A percentile compares a stretch with the other conserved stretches of the same genome.
These are phyloP conservation scores for Pantherophis vulpinus DNA, from an alignment of 2,797 vertebrate genomes.

Conservation along the genomic window DNA sequence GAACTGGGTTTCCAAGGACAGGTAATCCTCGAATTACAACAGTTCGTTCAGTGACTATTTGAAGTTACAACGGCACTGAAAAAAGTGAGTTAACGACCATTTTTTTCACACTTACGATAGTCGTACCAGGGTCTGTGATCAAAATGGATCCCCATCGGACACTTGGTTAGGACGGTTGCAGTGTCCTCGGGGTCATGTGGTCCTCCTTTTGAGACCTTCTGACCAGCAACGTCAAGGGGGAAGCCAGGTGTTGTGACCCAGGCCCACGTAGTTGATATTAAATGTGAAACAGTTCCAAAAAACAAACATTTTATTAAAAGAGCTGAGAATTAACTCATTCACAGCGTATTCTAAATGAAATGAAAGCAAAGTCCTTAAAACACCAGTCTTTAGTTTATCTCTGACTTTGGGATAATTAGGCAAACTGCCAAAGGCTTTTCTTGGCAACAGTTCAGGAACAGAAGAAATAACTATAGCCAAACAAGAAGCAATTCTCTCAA, in stretches of 20 bases:
- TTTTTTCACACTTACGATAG: background rate
- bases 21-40: background rate
- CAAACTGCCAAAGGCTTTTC: no score
- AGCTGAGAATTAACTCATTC: no score
- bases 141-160: background rate
- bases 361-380: no score
- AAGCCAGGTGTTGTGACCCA: background rate
- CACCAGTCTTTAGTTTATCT: no score
- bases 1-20: background rate
- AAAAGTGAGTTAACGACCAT: background rate
- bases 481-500: no score
- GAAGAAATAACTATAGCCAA: no score
- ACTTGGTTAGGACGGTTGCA: background rate
- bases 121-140: background rate
- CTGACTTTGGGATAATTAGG: no score
- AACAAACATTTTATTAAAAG: no score
- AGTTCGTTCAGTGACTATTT: rapidly evolving
- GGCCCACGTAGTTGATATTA: no score
- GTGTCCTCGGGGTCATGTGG: background rate
- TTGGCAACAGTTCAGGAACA: no score
- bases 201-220: background rate
- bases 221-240: background rate
- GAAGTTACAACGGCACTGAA: background rate
- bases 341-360: no score
- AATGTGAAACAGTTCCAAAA: no score